These are phyloP conservation scores for Ciconia maguari DNA, from an alignment of 2,113 vertebrate species.

Conservation along the genomic window DNA sequence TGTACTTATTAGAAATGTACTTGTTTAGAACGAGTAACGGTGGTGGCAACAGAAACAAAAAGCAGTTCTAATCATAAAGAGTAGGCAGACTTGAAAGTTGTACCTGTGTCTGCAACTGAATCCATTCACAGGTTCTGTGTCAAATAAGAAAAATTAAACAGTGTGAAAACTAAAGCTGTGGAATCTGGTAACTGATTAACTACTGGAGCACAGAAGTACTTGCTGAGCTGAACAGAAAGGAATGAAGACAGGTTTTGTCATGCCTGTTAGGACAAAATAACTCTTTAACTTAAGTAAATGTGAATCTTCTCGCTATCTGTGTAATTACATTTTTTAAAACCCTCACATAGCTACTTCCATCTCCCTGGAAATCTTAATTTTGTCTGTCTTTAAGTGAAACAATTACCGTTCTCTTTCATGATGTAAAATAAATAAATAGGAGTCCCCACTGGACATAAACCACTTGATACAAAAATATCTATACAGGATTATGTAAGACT, in stretches of 20 bases:
- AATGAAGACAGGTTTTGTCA: conserved; percentile 86
- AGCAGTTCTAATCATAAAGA: not conserved
- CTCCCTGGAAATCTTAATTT: not conserved
- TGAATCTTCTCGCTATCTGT: conserved; percentile 45
- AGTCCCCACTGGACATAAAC: not conserved
- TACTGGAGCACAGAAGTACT: conserved; percentile 67
- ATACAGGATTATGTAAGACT: not conserved
- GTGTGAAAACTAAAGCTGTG: conserved; percentile 74
- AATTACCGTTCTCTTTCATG: not conserved
- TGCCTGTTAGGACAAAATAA: conserved; percentile 77
- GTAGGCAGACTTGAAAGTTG: not conserved
- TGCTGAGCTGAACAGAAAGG: conserved; percentile 81
- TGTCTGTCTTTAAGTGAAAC: not conserved
- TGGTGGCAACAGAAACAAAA: conserved; percentile 4
- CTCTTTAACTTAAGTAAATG: conserved; percentile 68
- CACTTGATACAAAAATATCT: not conserved
- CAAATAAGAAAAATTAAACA: conserved; percentile 67
- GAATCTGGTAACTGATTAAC: conserved; percentile 85
- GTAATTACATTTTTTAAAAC: conserved; percentile 44
- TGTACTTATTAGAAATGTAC: not conserved
- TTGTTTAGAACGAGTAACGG: not conserved
- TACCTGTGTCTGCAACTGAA: conserved; percentile 11
- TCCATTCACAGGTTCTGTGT: conserved; percentile 61
- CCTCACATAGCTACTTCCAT: not conserved
- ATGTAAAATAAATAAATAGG: not conserved